These are phyloP conservation scores for Leontocebus nigricollis DNA, from an alignment of 2,797 vertebrate genomes.

Conservation along the genomic window DNA sequence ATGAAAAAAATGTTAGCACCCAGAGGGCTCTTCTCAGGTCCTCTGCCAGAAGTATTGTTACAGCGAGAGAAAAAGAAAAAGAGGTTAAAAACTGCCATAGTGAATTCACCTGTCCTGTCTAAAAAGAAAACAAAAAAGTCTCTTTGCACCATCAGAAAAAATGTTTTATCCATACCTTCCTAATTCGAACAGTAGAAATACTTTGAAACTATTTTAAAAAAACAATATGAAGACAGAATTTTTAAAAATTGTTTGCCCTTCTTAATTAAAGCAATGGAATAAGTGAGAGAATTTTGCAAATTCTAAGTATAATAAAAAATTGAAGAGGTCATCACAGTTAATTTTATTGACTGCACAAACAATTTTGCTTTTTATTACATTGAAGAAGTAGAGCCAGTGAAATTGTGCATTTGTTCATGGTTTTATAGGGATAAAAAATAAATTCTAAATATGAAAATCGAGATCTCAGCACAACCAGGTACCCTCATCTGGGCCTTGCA, in stretches of 20 bases:
- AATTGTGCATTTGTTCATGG: background rate
- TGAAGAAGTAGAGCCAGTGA: background rate
- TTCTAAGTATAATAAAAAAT: background rate
- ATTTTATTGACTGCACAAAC: background rate
- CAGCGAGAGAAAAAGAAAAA: background rate
- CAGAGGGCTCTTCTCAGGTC: background rate
- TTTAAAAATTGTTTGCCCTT: background rate
- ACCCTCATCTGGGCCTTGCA: background rate
- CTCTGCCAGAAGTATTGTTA: background rate
- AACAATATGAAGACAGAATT: background rate
- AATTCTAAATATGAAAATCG: background rate
- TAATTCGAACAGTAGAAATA: background rate
- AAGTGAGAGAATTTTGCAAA: slow-evolving; percentile 25
- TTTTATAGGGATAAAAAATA: background rate
- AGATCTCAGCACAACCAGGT: background rate
- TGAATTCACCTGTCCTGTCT: background rate
- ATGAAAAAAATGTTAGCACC: background rate
- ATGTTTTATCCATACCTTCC: background rate
- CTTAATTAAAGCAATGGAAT: background rate
- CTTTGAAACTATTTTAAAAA: background rate
- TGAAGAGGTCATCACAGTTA: background rate
- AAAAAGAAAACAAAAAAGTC: background rate
- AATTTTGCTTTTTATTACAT: background rate
- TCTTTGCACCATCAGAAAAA: background rate
- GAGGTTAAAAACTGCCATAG: background rate